A percentile compares a stretch with the other conserved stretches of the same genome.
phyloP scores from a whole-genome alignment of 2,888 invertebrate genomes.

The Adineta ricciae region DNA sequence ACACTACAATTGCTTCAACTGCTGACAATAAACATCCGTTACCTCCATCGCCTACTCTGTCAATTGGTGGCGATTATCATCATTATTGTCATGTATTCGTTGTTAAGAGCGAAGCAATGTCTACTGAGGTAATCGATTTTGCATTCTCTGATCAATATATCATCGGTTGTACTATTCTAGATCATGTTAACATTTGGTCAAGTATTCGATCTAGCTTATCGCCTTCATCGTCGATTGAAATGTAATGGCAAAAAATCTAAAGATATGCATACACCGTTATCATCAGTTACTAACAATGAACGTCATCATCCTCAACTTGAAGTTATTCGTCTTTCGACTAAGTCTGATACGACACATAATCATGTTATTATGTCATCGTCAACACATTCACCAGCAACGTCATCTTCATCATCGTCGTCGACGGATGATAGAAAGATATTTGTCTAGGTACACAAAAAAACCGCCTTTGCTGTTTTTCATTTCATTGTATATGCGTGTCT shows the following conservation, averaged over 20 bases:
- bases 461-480: background rate
- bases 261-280: background rate
- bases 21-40: background rate
- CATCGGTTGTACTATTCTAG: background rate
- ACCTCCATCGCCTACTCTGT: background rate
- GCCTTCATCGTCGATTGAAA: background rate
- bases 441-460: background rate
- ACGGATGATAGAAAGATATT: background rate
- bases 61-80: background rate
- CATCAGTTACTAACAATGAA: background rate
- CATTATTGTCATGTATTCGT: slow-evolving; percentile 34
- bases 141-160: background rate
- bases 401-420: background rate
- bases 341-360: background rate
- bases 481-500: background rate
- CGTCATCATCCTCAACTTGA: background rate
- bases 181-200: slow-evolving; percentile 33
- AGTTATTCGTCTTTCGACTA: background rate
- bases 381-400: background rate
- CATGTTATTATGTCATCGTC: background rate
- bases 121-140: slow-evolving; percentile 11
- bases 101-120: slow-evolving; percentile 26
- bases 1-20: too few relatives aligned
- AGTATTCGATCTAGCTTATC: slow-evolving; percentile 32
- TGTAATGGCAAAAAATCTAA: background rate